These are phyloP conservation scores for Manacus vitellinus DNA, from an alignment of 2,113 vertebrate genomes.

Conservation along the genomic window DNA sequence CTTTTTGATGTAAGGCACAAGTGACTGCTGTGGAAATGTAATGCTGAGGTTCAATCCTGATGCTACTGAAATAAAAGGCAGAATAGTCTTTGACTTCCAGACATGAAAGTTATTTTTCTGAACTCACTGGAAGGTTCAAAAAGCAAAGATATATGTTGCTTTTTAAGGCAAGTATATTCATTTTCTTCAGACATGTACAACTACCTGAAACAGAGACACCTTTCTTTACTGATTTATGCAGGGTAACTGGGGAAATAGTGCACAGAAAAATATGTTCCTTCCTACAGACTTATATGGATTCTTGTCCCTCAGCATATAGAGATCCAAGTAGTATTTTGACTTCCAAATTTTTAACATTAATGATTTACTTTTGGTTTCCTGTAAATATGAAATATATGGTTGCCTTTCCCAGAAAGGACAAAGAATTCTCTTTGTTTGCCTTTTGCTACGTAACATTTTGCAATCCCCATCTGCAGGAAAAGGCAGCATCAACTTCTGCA, in stretches of 20 bases:
- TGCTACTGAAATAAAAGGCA: background rate
- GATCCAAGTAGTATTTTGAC: background rate
- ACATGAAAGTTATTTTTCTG: background rate
- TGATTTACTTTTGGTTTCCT: background rate
- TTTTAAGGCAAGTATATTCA: background rate
- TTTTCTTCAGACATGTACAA: background rate
- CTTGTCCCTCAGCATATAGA: background rate
- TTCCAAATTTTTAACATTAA: slow-evolving; percentile 6
- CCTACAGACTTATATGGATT: background rate
- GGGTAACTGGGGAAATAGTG: background rate
- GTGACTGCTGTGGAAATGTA: background rate
- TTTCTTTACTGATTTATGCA: slow-evolving; percentile 12
- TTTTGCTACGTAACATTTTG: background rate
- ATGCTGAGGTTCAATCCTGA: background rate
- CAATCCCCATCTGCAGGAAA: background rate
- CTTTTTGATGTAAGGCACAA: background rate
- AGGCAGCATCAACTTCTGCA: background rate
- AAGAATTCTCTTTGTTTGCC: background rate
- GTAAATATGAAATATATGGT: background rate
- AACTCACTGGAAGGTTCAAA: background rate
- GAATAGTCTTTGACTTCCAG: background rate
- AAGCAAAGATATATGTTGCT: background rate
- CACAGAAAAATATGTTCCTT: slow-evolving; percentile 3
- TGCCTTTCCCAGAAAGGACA: background rate
- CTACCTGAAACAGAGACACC: background rate